Evolutionary conservation across 2,113 vertebrate genomes (phyloP).

Genomic region (Physeter macrocephalus): DNA sequence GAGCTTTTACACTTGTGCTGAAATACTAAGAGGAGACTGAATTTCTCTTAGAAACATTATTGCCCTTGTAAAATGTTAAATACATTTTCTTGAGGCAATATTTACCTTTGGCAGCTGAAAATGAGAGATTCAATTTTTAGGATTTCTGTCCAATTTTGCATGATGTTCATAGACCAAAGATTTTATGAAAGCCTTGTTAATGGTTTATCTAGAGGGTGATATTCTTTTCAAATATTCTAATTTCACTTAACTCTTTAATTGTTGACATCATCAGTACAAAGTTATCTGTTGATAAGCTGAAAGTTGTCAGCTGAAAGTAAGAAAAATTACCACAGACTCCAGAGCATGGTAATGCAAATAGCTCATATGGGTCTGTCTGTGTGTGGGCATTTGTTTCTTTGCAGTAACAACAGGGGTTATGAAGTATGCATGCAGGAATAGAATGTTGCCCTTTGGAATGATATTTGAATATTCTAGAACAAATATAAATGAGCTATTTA

Average conservation of each 20-base stretch:
- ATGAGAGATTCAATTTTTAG: neutral
- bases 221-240: neutral
- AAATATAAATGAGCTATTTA: slow-evolving; percentile 30
- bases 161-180: neutral
- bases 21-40: neutral
- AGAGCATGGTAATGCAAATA: neutral
- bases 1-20: neutral
- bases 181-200: neutral
- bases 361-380: neutral
- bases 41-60: neutral
- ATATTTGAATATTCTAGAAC: slow-evolving; percentile 43
- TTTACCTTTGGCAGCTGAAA: neutral
- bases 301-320: slow-evolving; percentile 30
- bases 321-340: neutral
- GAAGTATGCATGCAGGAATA: slow-evolving; percentile 2
- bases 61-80: neutral
- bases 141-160: neutral
- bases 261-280: neutral
- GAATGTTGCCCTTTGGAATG: slow-evolving; percentile 27
- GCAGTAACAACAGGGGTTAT: neutral
- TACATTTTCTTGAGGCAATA: neutral
- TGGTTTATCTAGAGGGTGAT: neutral
- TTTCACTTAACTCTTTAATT: slow-evolving; percentile 48
- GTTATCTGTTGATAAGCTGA: neutral
- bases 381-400: neutral